phyloP scores from a whole-genome alignment of 2,888 invertebrate genomes.

The Apodemia hepburni region DNA sequence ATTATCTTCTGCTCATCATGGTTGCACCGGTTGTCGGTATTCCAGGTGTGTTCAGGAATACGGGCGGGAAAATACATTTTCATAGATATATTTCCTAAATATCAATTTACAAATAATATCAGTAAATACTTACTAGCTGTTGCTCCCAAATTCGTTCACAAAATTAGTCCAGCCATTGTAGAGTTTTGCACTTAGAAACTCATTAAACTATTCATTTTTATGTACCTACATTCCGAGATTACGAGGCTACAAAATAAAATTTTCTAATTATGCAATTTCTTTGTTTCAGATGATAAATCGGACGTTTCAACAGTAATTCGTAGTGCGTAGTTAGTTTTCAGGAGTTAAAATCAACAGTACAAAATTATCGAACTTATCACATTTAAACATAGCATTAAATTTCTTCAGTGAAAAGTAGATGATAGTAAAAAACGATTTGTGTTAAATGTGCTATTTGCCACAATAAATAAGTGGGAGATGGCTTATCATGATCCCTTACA shows the following conservation, averaged over 20 bases:
- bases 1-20: too few species aligned
- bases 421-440: conserved; percentile 35
- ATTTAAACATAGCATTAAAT: conserved; percentile 42
- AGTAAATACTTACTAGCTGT: too few species aligned
- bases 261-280: conserved; percentile 24
- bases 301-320: conserved; percentile 56
- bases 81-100: too few species aligned
- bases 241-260: neutral
- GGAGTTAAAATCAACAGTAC: conserved; percentile 53
- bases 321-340: conserved; percentile 53
- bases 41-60: too few species aligned
- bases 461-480: conserved; percentile 52
- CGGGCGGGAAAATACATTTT: too few species aligned
- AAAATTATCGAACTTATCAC: conserved; percentile 66
- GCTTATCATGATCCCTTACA: conserved; percentile 48
- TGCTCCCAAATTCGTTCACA: too few species aligned
- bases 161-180: too few species aligned
- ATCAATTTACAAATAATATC: too few species aligned
- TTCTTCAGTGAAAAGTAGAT: conserved; percentile 36
- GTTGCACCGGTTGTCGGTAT: too few species aligned
- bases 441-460: conserved; percentile 50
- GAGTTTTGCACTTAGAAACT: too few species aligned
- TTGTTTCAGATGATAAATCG: conserved; percentile 76
- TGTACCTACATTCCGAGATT: neutral
- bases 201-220: too few species aligned